Percentiles rank a stretch among this genome's conserved stretches.
Conservation (phyloP, 2,797 vertebrate species). For the Cyprinodon diabolis region DNA sequence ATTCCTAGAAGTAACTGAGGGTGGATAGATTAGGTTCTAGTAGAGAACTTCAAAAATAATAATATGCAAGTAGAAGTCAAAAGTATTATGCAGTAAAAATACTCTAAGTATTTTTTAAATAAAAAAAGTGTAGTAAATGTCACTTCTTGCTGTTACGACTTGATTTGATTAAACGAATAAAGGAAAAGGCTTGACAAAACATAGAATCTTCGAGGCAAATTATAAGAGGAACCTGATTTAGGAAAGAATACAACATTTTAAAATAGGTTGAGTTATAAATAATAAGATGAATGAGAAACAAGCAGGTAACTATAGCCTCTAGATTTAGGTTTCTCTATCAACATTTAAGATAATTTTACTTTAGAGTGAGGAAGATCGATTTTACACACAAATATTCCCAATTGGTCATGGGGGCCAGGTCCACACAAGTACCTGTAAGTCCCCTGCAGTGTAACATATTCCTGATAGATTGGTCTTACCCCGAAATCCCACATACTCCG, state of each 20-base stretch:
- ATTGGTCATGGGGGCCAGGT: too few relatives aligned
- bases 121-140: neutral
- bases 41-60: neutral
- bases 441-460: too few relatives aligned
- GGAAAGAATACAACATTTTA: neutral
- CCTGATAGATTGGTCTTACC: too few relatives aligned
- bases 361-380: too few relatives aligned
- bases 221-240: neutral
- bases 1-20: neutral
- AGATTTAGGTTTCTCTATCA: too few relatives aligned
- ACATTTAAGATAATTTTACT: too few relatives aligned
- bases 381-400: too few relatives aligned
- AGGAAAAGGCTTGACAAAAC: neutral
- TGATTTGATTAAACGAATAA: neutral
- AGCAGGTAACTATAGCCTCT: neutral
- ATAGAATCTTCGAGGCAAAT: neutral
- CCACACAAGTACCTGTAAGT: too few relatives aligned
- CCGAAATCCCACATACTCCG: too few relatives aligned
- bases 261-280: neutral
- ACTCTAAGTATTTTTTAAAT: neutral
- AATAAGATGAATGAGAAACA: neutral
- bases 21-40: too few relatives aligned
- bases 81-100: neutral
- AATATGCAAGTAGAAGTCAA: neutral
- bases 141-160: neutral